Evolutionary conservation across 2,113 vertebrate genomes (phyloP).

Genomic region (Sciurus niger): DNA sequence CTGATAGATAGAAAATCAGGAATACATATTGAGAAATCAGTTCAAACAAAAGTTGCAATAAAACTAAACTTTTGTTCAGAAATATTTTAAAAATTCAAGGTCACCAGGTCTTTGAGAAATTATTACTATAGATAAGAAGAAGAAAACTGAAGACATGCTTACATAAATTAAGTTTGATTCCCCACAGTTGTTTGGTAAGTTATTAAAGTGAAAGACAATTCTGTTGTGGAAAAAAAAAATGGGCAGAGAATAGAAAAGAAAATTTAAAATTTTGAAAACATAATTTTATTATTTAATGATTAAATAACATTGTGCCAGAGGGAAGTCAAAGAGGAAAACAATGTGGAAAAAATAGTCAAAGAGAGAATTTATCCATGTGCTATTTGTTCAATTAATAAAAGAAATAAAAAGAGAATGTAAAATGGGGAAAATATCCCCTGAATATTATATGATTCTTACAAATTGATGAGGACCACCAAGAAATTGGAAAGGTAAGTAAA

Average conservation of each 20-base stretch:
- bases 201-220: not conserved
- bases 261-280: not conserved
- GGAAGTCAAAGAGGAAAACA: not conserved
- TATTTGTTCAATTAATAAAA: not conserved
- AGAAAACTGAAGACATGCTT: not conserved
- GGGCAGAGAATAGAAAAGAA: not conserved
- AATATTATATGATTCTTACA: not conserved
- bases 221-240: not conserved
- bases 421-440: not conserved
- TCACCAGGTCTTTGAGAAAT: not conserved
- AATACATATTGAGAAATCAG: not conserved
- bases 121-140: not conserved
- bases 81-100: conserved; percentile 33
- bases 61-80: not conserved
- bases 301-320: not conserved
- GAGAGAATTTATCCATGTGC: accelerated
- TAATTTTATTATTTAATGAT: not conserved
- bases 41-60: not conserved
- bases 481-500: not conserved
- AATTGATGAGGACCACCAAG: not conserved
- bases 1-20: not conserved
- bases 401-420: not conserved
- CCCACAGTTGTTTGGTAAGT: not conserved
- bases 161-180: not conserved
- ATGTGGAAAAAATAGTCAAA: not conserved